Evolutionary conservation across 2,797 vertebrate genomes (phyloP), one percentile per base, ranked within the genome.

Genomic region (Vipera latastei): DNA sequence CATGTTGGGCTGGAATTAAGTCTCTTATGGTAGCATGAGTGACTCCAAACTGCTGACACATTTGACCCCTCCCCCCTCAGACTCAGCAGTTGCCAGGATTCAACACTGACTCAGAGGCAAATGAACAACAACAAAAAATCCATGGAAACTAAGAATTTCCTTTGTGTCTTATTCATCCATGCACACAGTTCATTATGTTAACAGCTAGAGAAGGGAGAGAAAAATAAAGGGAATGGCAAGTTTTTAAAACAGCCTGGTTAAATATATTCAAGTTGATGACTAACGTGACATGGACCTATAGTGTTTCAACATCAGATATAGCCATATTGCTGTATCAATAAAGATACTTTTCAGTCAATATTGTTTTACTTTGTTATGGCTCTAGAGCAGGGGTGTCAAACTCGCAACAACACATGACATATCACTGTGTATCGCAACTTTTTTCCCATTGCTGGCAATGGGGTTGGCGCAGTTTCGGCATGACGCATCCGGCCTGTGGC

Each of bases 231-330:
- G 38, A 69, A 6, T 78, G 13, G 88, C 90, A 60, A 92, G 73
- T 91, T 86, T 94, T 18, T 6, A 11, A 57, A 61, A 57, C 44
- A 92, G 53, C 6, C 51, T 55, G 83, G 32, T 90, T 90, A 38
- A 28, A 59, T 60, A 1, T 92, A 92, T 89, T 94, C 93, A 91
- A 94, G 93, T 38, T 93, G 92, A 94, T 91, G 93, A 63, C 86
- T 89, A 89, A 78, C 25, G 90, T 90, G 69, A 38, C 61, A 92
- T 90, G 53, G 87, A 89, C 90, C 63, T 16, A 1, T 4, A 20
- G 91, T 90, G 90, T 65, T 89, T 89, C 90, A 53, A 86, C 56
- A 4, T 65, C 55, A 3, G 12, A 94, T 63, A 0, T 0, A 69
- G 91, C 53, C 90, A 28, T 56, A 69, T 51, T 92, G 91, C n/a